These are phyloP conservation scores for Metopia argyrocephala DNA, from an alignment of 2,888 invertebrate genomes.

Conservation along the genomic window DNA sequence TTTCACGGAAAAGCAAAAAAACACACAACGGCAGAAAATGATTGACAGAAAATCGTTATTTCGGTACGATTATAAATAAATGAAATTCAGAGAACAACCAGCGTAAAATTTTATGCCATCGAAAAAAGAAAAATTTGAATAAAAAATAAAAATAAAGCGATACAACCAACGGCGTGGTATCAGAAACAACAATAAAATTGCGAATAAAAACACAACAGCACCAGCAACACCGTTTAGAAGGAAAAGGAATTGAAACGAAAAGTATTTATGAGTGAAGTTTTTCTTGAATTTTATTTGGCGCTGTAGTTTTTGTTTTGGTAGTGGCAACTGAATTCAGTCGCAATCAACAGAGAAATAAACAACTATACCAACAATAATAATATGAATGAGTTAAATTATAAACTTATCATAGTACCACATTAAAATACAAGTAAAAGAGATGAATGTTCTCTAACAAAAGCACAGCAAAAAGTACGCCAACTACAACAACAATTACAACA, in stretches of 20 bases:
- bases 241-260: constrained; percentile 34
- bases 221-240: neutral
- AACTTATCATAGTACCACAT: neutral
- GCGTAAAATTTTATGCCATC: constrained; percentile 28
- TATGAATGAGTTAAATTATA: constrained; percentile 6
- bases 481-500: constrained; percentile 19
- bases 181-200: constrained; percentile 2
- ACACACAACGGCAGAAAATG: neutral
- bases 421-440: constrained; percentile 38
- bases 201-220: neutral
- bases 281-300: neutral
- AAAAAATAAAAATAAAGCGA: constrained; percentile 29
- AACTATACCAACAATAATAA: constrained; percentile 3
- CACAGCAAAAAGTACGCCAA: neutral
- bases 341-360: constrained; percentile 50
- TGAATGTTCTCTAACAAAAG: constrained; percentile 35
- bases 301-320: neutral
- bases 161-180: neutral
- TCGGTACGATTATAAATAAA: constrained; percentile 6
- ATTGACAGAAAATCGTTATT: constrained; percentile 55
- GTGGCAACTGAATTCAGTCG: constrained; percentile 2
- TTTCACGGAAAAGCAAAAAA: neutral
- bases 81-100: constrained; percentile 34
- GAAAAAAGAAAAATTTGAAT: constrained; percentile 16
- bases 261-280: constrained; percentile 12